These are phyloP conservation scores for Erythrolamprus reginae DNA, from an alignment of 2,113 vertebrate species.

Conservation along the genomic window DNA sequence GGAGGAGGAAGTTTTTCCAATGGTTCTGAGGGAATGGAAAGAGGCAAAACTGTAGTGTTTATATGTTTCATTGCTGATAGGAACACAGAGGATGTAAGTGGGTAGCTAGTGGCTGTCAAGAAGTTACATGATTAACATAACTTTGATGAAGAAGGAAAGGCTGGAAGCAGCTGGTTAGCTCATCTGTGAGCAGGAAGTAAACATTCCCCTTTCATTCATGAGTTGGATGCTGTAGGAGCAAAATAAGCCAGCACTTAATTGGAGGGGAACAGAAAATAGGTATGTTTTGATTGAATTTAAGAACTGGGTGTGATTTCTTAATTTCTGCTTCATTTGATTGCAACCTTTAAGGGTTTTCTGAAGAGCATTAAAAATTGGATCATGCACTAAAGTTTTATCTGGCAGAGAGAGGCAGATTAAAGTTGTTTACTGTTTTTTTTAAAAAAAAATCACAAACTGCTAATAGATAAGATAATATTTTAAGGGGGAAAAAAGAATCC, in stretches of 20 bases:
- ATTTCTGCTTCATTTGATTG: background rate
- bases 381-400: background rate
- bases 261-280: background rate
- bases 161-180: constrained; percentile 39
- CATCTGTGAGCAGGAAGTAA: constrained; percentile 31
- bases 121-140: constrained; percentile 41
- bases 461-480: background rate
- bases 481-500: background rate
- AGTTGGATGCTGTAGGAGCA: background rate
- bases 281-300: background rate
- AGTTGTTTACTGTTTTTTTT: background rate
- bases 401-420: background rate
- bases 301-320: background rate
- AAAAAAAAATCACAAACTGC: background rate
- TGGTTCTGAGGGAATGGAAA: background rate
- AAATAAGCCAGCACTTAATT: background rate
- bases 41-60: background rate
- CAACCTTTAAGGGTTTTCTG: background rate
- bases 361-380: background rate
- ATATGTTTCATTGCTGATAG: constrained; percentile 14
- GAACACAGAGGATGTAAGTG: constrained; percentile 9
- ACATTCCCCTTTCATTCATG: background rate
- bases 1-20: background rate
- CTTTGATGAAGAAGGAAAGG: constrained; percentile 46
- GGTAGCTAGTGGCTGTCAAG: background rate